These are phyloP conservation scores for Xiphorhynchus elegans DNA, from an alignment of 2,113 vertebrate species.

Conservation along the genomic window DNA sequence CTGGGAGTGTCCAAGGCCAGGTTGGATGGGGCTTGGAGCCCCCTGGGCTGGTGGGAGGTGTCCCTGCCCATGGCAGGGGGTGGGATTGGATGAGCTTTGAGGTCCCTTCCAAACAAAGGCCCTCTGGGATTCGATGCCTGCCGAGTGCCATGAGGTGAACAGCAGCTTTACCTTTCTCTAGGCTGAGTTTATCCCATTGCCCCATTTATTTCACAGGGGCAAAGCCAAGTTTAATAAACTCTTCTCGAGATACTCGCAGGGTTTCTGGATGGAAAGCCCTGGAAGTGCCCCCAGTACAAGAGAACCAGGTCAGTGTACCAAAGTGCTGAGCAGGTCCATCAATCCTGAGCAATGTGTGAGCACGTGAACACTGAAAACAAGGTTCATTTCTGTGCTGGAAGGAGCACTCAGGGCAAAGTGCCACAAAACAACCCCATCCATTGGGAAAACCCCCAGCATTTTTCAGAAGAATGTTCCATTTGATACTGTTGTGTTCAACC, in stretches of 20 bases:
- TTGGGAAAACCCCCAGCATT: not conserved
- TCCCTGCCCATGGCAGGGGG: too few relatives aligned
- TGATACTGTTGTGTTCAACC: not conserved
- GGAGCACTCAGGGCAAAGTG: not conserved
- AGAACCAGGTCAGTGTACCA: accelerated
- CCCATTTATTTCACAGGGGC: not conserved
- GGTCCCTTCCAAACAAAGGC: too few relatives aligned
- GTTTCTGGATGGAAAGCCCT: not conserved
- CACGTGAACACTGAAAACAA: not conserved
- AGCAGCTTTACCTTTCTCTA: not conserved
- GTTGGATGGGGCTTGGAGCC: too few relatives aligned
- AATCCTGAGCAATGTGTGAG: not conserved
- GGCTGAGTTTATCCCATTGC: not conserved
- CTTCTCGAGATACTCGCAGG: not conserved
- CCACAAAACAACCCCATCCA: not conserved
- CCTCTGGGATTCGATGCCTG: not conserved
- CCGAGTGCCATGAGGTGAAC: not conserved
- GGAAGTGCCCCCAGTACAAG: not conserved
- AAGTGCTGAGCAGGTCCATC: not conserved
- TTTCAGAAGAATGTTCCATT: not conserved
- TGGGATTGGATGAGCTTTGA: too few relatives aligned
- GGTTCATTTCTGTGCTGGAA: not conserved
- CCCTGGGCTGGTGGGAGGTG: too few relatives aligned
- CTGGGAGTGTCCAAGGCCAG: too few relatives aligned
- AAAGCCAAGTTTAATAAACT: not conserved